Evolutionary conservation across 2,888 invertebrate genomes (phyloP), one percentile per base, ranked within the genome.

Genomic region (Caenorhabditis macrosperma): DNA sequence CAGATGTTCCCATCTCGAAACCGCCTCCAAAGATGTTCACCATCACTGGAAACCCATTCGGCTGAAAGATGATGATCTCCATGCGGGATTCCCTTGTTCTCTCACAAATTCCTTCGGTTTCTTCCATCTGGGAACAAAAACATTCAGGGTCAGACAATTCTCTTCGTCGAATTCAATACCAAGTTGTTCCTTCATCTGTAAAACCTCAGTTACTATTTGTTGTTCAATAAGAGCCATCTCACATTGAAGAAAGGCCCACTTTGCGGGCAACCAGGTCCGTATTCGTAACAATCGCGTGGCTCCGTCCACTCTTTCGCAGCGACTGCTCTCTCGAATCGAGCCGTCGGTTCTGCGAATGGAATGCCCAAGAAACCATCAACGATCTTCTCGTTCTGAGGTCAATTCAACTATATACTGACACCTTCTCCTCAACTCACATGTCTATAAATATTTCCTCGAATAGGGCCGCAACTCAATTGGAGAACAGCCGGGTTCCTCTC

Each of bases 251-350:
- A 64, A 0, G 30, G 57, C 20, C 81, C 82, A 38, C 59, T 17
- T 48, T 83, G 82, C 20, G 83, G 82, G 41, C 78, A 82, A 12
- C 75, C 26, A 2, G 82, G 83, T 28, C 85, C 85, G 52, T 83
- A 85, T 55, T 85, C 63, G 28, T 55, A 46, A 59, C 85, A 85
- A 15, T 80, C 67, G 26, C 50, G 74, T 0, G 69, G 24, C 22
- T 76, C 55, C 15, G 48, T 35, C 86, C 86, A 86, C 5, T 41
- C 10, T 54, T 60, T 50, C 2, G 68, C 68, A 20, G 75, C 60
- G 3, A 46, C 54, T 10, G 82, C 81, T 59, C 67, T 78, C 77
- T 85, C 20, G 72, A 85, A 60, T 35, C 52, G 30, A 28, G 9
- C 9, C 15, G 20, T 5, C 24, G 3, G 6, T 50, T 50, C 26